A percentile compares a stretch with the other conserved stretches of the same genome.
Conservation (phyloP, 92 coral and sea anemone species). For the Blastomussa wellsi region DNA sequence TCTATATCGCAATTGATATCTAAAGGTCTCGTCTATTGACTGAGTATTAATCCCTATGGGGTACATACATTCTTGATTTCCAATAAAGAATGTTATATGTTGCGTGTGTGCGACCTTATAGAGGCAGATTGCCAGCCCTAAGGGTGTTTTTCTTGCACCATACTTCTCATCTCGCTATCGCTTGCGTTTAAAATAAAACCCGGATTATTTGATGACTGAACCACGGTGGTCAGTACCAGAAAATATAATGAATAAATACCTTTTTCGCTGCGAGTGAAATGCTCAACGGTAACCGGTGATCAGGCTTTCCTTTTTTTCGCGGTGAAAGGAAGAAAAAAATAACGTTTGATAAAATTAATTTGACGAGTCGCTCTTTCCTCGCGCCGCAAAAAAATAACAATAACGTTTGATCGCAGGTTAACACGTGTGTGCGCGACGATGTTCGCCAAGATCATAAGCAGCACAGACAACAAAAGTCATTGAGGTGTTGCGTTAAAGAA, state of each 20-base stretch:
- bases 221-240: not conserved
- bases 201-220: not conserved
- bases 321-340: no score
- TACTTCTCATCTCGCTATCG: not conserved
- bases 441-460: not conserved
- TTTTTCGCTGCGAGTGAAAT: not conserved
- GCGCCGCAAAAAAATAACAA: no score
- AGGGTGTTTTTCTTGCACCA: not conserved
- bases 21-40: not conserved
- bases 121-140: not conserved
- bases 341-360: no score
- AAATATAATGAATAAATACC: conserved; percentile 1
- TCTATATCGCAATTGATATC: not conserved
- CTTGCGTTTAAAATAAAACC: conserved; percentile 19
- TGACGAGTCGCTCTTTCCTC: no score
- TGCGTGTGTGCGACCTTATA: conserved; percentile 19
- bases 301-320: no score
- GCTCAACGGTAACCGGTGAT: no score
- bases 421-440: not conserved
- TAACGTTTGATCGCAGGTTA: no score
- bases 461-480: not conserved
- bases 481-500: not conserved
- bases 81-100: not conserved
- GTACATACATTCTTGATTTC: not conserved
- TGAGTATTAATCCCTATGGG: conserved; percentile 3